Base-by-base conservation (phyloP, 2,797 vertebrate species). In the Chelmon rostratus region DNA sequence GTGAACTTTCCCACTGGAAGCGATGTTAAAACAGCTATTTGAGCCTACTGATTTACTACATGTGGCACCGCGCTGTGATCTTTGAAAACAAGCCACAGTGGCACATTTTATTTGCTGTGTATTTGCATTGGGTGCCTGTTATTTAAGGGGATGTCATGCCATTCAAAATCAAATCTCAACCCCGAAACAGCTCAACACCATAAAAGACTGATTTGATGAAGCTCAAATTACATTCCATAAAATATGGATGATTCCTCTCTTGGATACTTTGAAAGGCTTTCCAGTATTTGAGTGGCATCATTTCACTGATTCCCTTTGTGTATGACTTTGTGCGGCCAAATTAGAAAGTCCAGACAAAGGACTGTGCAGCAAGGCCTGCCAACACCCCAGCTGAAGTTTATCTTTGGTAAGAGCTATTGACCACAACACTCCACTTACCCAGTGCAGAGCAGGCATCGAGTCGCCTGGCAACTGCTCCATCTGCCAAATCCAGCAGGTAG, bases 401-500 rank as follows among this genome's bases (percentile, higher is more conserved):
- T 88, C 83, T 84, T 54, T 73, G 76, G 58, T 87, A 66, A 83
- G 70, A 82, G 85, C 84, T 70, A 58, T 42, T 75, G 81, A 89
- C 79, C 68, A 79, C 65, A 85, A 70, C 81, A 78, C 56, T 79
- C 44, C 78, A 94, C 97, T 97, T 90, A 98, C 98, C 97, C 78
- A 96, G 86, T 0, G 96, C 96, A 0, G 96, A 97, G 91, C 97
- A 98, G 62, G 97, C 95, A 9, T 95, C 73, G 18, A 99, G 95
- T 88, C 87, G 95, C 79, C 97, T 96, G 79, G 96, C 97, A 75
- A 98, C 96, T 0, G 97, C 96, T 38, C 97, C 97, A 3, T 98
- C 95, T 0, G 96, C 97, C 88, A 97, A 93, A 85, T 99, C 97
- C 76, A 99, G 91, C 63, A 99, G 95, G 91, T 99, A 99, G 28